Conservation (phyloP, 2,113 vertebrate species). For the Hepsetus odoe region DNA sequence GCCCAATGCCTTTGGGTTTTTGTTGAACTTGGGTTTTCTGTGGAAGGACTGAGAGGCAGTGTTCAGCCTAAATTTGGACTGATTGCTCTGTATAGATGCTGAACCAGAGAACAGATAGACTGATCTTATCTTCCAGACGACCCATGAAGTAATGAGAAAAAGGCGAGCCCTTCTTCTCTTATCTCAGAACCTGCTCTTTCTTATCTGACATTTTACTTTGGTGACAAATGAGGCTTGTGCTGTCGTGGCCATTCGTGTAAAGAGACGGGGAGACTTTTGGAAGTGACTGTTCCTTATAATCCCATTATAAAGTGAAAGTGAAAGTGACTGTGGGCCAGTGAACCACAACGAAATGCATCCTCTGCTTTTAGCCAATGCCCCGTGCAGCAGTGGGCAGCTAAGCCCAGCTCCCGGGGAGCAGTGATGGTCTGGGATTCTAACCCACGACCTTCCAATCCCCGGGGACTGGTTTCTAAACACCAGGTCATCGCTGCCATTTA, state of each 20-base stretch:
- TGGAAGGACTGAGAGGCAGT: constrained; percentile 18
- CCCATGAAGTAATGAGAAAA: constrained; percentile 52
- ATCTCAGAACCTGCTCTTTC: constrained; percentile 11
- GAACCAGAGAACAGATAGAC: constrained; percentile 22
- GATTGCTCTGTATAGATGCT: constrained; percentile 35
- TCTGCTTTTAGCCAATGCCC: no score
- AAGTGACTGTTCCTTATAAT: not conserved
- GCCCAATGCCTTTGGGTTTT: not conserved
- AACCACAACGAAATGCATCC: no score
- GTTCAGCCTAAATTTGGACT: constrained; percentile 46
- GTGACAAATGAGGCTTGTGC: constrained; percentile 20
- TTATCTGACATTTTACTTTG: constrained; percentile 28
- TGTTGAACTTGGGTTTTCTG: not conserved
- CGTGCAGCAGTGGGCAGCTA: no score
- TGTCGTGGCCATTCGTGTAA: not conserved
- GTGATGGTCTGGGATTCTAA: no score
- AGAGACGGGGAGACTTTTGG: not conserved
- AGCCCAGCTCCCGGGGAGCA: no score
- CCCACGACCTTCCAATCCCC: no score
- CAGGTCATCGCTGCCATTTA: no score
- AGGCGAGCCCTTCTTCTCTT: not conserved
- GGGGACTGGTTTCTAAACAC: no score
- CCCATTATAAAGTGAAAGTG: no score
- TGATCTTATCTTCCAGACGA: constrained; percentile 32
- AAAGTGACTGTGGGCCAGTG: no score